phyloP scores from a whole-genome alignment of 1,140 invertebrate genomes.

The Aphidius ervi region DNA sequence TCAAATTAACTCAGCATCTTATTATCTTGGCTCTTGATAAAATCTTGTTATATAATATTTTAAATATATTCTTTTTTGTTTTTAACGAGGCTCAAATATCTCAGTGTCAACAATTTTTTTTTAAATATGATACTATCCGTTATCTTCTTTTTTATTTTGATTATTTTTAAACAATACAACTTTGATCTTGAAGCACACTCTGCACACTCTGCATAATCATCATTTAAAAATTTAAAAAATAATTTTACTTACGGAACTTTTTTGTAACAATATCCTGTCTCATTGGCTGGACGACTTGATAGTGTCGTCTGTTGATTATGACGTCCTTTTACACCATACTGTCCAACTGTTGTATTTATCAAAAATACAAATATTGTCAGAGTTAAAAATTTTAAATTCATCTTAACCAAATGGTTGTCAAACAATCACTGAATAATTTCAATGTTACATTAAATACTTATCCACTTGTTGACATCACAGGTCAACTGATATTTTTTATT shows the following conservation, averaged over 20 bases:
- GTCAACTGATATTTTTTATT: constrained; percentile 10
- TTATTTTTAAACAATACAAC: background rate
- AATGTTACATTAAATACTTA: background rate
- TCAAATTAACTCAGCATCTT: constrained; percentile 1
- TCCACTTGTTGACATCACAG: background rate
- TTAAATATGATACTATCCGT: background rate
- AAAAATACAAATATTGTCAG: constrained; percentile 3
- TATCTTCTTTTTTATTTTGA: background rate
- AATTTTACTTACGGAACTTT: constrained; percentile 41
- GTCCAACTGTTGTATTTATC: constrained; percentile 9
- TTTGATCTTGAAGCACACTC: background rate
- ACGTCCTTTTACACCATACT: constrained; percentile 21
- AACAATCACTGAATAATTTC: constrained; percentile 1
- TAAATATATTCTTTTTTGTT: too few species aligned
- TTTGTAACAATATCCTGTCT: constrained; percentile 43
- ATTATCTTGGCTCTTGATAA: background rate
- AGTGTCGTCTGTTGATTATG: constrained; percentile 16
- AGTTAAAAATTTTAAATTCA: background rate
- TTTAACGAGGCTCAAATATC: too few species aligned
- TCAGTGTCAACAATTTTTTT: too few species aligned
- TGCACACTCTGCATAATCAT: background rate
- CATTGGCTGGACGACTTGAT: constrained; percentile 19
- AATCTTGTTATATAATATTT: too few species aligned
- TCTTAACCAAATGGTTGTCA: constrained; percentile 1
- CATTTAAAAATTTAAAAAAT: background rate